These are phyloP conservation scores for Proterorhinus semilunaris DNA, from an alignment of 2,113 vertebrate species.

Conservation along the genomic window DNA sequence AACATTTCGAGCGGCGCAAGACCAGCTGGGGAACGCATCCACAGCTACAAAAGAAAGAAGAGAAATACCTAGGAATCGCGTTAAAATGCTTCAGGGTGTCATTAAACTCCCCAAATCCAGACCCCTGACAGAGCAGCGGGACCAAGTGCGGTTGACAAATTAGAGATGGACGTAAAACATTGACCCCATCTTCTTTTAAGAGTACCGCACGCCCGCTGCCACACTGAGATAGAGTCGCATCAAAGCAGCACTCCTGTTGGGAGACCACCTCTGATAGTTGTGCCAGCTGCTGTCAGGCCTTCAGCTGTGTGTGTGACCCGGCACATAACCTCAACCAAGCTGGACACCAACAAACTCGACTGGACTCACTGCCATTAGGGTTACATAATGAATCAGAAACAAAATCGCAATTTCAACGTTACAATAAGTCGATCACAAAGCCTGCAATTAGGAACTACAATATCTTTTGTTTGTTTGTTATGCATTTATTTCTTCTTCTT, in stretches of 20 bases:
- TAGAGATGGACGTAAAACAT: constrained; percentile 27
- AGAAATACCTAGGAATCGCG: background rate
- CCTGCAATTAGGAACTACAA: too few relatives aligned
- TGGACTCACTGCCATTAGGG: too few relatives aligned
- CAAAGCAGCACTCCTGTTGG: constrained; percentile 46
- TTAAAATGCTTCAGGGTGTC: background rate
- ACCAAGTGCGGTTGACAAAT: background rate
- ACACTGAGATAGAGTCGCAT: constrained; percentile 23
- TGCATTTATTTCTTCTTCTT: too few relatives aligned
- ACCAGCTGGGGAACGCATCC: constrained; percentile 40
- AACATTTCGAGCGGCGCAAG: background rate
- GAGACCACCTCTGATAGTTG: constrained; percentile 59
- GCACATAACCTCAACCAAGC: constrained; percentile 24
- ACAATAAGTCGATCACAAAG: too few relatives aligned
- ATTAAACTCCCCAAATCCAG: background rate
- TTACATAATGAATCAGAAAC: background rate
- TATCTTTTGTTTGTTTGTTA: too few relatives aligned
- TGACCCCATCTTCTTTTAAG: constrained; percentile 26
- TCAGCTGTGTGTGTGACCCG: constrained; percentile 19
- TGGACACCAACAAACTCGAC: background rate
- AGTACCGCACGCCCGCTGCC: background rate
- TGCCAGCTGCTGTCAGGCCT: constrained; percentile 53
- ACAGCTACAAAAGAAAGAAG: background rate
- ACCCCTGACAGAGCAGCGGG: background rate
- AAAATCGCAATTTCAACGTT: too few relatives aligned